These are phyloP conservation scores for Ostrea edulis DNA, from an alignment of 1,140 invertebrate genomes.

Conservation along the genomic window DNA sequence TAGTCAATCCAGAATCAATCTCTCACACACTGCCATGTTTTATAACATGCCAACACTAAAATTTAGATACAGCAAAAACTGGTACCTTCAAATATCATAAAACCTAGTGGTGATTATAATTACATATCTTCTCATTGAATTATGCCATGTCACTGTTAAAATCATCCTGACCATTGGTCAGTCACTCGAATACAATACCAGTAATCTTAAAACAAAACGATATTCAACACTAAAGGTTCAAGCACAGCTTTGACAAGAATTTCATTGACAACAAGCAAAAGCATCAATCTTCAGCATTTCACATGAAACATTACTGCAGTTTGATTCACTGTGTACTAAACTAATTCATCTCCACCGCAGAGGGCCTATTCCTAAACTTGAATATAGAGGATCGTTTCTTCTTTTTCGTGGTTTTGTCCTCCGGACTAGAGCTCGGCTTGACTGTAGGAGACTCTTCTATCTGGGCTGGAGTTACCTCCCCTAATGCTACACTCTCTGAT, in stretches of 20 bases:
- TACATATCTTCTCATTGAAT: no score
- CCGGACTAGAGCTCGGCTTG: neutral
- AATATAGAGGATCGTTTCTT: conserved; percentile 21
- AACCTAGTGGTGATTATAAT: no score
- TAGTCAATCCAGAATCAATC: no score
- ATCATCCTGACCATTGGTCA: no score
- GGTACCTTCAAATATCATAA: no score
- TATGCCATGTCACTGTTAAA: no score
- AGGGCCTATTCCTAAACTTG: neutral
- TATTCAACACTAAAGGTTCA: conserved; percentile 75
- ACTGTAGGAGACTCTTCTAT: neutral
- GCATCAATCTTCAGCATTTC: neutral
- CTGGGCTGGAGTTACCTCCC: conserved; percentile 1
- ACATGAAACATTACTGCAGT: no score
- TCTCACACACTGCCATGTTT: no score
- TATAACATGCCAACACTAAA: no score
- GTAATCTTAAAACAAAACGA: no score
- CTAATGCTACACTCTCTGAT: neutral
- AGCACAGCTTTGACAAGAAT: conserved; percentile 91
- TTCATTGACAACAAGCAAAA: conserved; percentile 89
- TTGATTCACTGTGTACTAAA: neutral
- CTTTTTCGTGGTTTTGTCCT: conserved; percentile 8
- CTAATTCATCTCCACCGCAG: neutral
- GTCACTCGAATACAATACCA: no score
- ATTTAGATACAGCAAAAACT: no score